phyloP scores from a whole-genome alignment of 2,888 invertebrate genomes.

The Hirtodrosophila cameraria region DNA sequence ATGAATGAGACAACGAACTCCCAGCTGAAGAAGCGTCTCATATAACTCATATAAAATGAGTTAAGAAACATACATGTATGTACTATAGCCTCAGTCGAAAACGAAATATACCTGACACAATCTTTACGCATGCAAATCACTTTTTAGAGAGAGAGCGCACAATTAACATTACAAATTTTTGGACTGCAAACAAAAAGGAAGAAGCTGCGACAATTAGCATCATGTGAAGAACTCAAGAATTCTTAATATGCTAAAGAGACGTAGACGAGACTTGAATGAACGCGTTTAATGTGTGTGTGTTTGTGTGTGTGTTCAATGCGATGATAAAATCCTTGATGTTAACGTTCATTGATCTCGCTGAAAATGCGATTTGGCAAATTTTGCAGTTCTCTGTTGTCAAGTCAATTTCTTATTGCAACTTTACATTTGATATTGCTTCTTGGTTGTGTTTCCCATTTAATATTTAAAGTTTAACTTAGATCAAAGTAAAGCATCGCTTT shows the following conservation, averaged over 20 bases:
- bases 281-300: no score
- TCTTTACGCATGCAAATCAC: constrained; percentile 71
- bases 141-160: constrained; percentile 15
- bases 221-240: constrained; percentile 25
- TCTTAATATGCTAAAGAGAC: constrained; percentile 51
- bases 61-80: no score
- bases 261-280: constrained; percentile 68
- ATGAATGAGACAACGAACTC: constrained; percentile 78
- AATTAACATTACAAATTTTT: constrained; percentile 75
- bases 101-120: constrained; percentile 77
- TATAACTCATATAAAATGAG: constrained; percentile 26
- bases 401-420: not conserved
- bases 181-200: constrained; percentile 54
- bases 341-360: constrained; percentile 73
- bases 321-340: constrained; percentile 73
- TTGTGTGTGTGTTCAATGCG: constrained; percentile 38
- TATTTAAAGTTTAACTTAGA: no score
- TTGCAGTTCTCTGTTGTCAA: constrained; percentile 36
- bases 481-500: no score
- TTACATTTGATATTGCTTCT: no score
- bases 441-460: no score
- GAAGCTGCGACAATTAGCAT: constrained; percentile 70
- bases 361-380: constrained; percentile 4
- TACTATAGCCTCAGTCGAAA: constrained; percentile 56
- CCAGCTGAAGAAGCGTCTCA: constrained; percentile 41